These are phyloP conservation scores for Gadus chalcogrammus DNA, from an alignment of 2,113 vertebrate species.

Conservation along the genomic window DNA sequence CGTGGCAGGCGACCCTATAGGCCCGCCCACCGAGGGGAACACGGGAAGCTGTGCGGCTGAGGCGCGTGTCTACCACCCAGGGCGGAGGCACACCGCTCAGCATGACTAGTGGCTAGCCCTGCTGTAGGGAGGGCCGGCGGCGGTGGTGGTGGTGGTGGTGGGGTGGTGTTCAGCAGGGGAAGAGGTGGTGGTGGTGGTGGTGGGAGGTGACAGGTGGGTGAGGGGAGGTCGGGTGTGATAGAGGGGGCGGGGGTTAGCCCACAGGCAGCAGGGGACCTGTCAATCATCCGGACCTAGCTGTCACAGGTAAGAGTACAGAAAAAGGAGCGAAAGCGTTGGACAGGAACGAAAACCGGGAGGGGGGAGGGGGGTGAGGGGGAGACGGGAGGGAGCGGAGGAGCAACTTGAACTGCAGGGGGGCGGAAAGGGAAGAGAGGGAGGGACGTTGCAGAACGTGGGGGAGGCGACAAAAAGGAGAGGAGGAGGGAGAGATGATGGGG, in stretches of 20 bases:
- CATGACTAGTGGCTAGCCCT: too few relatives aligned
- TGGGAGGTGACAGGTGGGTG: constrained; percentile 4
- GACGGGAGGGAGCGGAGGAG: constrained; percentile 36
- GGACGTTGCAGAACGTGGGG: constrained; percentile 58
- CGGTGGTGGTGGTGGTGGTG: too few relatives aligned
- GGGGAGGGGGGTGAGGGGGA: constrained; percentile 41
- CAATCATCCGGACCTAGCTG: constrained; percentile 65
- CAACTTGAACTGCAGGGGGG: constrained; percentile 57
- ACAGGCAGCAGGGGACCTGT: constrained; percentile 39
- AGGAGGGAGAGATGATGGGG: constrained; percentile 41
- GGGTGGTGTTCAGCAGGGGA: too few relatives aligned
- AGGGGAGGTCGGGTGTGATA: neutral
- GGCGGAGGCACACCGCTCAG: too few relatives aligned
- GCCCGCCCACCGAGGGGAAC: too few relatives aligned
- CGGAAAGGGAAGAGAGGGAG: constrained; percentile 57
- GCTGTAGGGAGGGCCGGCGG: too few relatives aligned
- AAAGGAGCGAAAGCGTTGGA: too few relatives aligned
- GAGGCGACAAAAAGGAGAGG: neutral
- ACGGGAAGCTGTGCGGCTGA: too few relatives aligned
- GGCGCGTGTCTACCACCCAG: too few relatives aligned
- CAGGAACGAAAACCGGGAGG: constrained; percentile 22
- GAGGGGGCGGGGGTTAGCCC: neutral
- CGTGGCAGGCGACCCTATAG: too few relatives aligned
- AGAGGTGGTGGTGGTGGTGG: too few relatives aligned
- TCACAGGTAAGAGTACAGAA: constrained; percentile 32